These are phyloP conservation scores for Masticophis lateralis DNA, from an alignment of 2,797 vertebrate genomes.

Conservation along the genomic window DNA sequence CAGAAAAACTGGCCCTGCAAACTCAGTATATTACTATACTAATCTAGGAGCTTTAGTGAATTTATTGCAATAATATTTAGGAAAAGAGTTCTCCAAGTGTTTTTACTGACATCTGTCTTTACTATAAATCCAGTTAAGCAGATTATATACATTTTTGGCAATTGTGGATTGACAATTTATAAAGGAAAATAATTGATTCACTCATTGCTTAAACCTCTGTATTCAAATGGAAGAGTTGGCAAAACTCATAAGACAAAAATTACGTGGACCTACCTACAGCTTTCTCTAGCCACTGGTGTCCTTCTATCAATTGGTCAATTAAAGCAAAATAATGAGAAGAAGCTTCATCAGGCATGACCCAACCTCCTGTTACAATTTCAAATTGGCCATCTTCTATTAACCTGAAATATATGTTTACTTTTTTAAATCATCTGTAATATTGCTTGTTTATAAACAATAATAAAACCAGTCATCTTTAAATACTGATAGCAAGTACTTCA, in stretches of 20 bases:
- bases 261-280: constrained; percentile 76
- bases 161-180: background rate
- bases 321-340: constrained; percentile 85
- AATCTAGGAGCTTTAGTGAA: background rate
- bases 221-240: background rate
- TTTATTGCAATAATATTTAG: background rate
- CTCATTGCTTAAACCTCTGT: background rate
- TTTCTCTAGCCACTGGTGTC: constrained; percentile 90
- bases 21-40: background rate
- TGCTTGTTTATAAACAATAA: background rate
- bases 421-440: constrained; percentile 29
- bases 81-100: background rate
- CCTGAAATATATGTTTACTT: constrained; percentile 66
- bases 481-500: background rate
- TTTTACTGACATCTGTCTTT: background rate
- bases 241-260: background rate
- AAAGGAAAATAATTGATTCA: background rate
- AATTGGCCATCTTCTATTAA: constrained; percentile 82
- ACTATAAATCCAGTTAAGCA: background rate
- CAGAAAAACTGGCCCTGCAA: background rate
- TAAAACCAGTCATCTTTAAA: background rate
- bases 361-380: constrained; percentile 91
- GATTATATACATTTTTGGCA: background rate
- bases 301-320: constrained; percentile 90
- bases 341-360: constrained; percentile 95